Evolutionary conservation across 2,113 vertebrate species (phyloP).

Genomic region (Phoenicopterus ruber): DNA sequence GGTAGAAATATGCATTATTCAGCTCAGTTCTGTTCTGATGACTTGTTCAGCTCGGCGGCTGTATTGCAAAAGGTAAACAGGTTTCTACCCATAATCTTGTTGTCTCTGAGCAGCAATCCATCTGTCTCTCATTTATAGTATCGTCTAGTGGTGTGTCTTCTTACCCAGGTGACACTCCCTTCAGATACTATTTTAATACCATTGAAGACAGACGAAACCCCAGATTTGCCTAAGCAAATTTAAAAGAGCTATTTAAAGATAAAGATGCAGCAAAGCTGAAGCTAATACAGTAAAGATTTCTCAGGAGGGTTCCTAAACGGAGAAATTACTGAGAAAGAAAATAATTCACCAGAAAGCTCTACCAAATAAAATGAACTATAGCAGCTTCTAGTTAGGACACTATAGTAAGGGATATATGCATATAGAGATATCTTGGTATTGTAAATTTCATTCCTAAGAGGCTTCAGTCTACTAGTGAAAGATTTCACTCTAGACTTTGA

Average conservation of each 20-base stretch:
- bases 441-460: conserved; percentile 27
- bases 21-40: background rate
- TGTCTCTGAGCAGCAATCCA: conserved; percentile 53
- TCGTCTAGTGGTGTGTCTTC: conserved; percentile 9
- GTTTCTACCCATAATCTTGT: conserved; percentile 16
- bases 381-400: background rate
- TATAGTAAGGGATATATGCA: background rate
- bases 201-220: conserved; percentile 32
- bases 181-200: conserved; percentile 35
- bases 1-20: background rate
- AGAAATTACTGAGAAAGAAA: conserved; percentile 46
- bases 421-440: background rate
- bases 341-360: conserved; percentile 34
- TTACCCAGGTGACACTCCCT: conserved; percentile 13
- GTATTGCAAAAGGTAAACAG: conserved; percentile 45
- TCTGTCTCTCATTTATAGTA: conserved; percentile 32
- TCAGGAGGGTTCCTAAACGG: background rate
- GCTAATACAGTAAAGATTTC: conserved; percentile 43
- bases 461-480: background rate
- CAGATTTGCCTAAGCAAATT: conserved; percentile 47
- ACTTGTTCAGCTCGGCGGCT: background rate
- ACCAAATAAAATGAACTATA: conserved; percentile 19
- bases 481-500: background rate
- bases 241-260: conserved; percentile 45
- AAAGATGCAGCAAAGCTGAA: conserved; percentile 50